Evolutionary conservation across 92 coral and sea anemone species (phyloP).

Genomic region (Meandrina meandrites): DNA sequence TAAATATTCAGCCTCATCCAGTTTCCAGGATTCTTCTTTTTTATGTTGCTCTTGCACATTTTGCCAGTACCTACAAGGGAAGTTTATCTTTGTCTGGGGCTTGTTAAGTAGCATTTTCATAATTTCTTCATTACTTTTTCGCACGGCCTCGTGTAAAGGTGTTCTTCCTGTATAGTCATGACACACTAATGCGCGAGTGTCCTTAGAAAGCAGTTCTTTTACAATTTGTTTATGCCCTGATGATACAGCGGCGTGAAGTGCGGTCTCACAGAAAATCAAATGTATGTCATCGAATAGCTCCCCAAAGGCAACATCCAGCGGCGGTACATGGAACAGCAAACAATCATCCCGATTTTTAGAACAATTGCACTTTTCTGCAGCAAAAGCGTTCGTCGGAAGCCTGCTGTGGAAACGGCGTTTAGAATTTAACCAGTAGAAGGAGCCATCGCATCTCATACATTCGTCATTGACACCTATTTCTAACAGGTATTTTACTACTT

Average conservation of each 20-base stretch:
- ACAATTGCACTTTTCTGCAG: not conserved
- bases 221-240: slow-evolving; percentile 45
- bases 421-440: slow-evolving; percentile 43
- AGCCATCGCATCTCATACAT: slow-evolving; percentile 58
- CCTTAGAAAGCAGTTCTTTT: slow-evolving; percentile 25
- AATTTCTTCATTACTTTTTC: slow-evolving; percentile 32
- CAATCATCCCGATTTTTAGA: not conserved
- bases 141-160: slow-evolving; percentile 63
- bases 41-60: not conserved
- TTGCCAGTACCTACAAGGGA: slow-evolving; percentile 42
- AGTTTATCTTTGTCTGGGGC: slow-evolving; percentile 30
- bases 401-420: not conserved
- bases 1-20: too few relatives aligned
- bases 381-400: too few relatives aligned
- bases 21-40: too few relatives aligned
- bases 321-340: too few relatives aligned
- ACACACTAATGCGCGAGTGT: slow-evolving; percentile 43
- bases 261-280: slow-evolving; percentile 55
- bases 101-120: slow-evolving; percentile 34
- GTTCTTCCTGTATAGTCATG: slow-evolving; percentile 55
- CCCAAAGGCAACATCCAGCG: not conserved
- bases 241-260: slow-evolving; percentile 65
- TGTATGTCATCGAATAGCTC: slow-evolving; percentile 44
- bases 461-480: slow-evolving; percentile 30
- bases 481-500: slow-evolving; percentile 50